A percentile compares a stretch with the other conserved stretches of the same genome.
Conservation (phyloP, 2,797 vertebrate genomes). For the Distichodus sexfasciatus region DNA sequence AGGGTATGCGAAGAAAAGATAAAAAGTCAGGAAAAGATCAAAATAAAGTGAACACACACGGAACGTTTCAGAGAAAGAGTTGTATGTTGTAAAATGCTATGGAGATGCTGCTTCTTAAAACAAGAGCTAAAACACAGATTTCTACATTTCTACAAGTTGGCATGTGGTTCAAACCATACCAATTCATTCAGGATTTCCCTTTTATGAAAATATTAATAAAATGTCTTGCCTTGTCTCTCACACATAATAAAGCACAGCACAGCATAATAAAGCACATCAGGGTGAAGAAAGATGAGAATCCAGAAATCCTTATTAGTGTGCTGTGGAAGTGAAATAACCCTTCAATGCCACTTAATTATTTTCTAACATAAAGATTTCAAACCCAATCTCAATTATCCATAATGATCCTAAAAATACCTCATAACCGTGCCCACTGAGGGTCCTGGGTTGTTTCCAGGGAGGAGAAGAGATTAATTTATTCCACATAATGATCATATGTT, state of each 20-base stretch:
- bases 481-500: too few relatives aligned
- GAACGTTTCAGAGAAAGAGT: background rate
- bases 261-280: too few relatives aligned
- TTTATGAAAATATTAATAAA: background rate
- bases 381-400: background rate
- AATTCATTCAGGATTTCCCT: background rate
- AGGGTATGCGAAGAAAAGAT: background rate
- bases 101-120: background rate
- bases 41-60: background rate
- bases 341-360: background rate
- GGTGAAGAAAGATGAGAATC: background rate
- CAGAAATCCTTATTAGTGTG: background rate
- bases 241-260: background rate
- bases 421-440: too few relatives aligned
- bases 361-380: background rate
- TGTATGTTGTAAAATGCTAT: background rate
- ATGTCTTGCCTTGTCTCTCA: background rate
- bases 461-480: too few relatives aligned
- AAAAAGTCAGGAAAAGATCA: background rate
- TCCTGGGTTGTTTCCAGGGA: too few relatives aligned
- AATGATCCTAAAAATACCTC: background rate
- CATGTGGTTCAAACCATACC: background rate
- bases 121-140: background rate
- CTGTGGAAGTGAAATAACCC: background rate
- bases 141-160: background rate